Conservation (phyloP, 92 coral and sea anemone genomes). For the Blastomussa wellsi region DNA sequence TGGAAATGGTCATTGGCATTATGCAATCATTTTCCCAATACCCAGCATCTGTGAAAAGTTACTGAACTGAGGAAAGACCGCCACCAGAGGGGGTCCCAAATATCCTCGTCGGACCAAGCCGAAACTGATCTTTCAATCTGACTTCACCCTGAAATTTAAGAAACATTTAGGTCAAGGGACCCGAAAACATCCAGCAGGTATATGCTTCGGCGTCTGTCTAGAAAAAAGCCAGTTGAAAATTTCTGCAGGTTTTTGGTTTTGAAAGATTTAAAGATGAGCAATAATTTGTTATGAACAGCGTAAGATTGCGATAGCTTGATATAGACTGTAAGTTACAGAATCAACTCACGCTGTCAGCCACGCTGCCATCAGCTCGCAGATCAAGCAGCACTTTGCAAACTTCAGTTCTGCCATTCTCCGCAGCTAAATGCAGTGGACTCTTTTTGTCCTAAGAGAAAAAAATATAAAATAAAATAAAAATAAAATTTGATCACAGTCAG, state of each 20-base stretch:
- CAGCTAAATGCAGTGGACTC: constrained; percentile 87
- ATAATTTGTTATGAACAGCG: background rate
- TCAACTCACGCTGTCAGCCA: constrained; percentile 72
- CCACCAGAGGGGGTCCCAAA: too few species aligned
- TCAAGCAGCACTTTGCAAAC: constrained; percentile 81
- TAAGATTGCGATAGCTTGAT: background rate
- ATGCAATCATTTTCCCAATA: too few species aligned
- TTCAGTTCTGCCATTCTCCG: constrained; percentile 73
- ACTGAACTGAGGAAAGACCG: too few species aligned
- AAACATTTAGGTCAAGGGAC: too few species aligned
- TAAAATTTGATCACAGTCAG: too few species aligned
- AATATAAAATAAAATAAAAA: too few species aligned
- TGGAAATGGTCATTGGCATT: background rate
- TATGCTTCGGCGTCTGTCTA: too few species aligned
- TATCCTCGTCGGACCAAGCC: too few species aligned
- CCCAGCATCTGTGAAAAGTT: too few species aligned
- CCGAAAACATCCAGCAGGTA: too few species aligned
- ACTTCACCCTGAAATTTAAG: too few species aligned
- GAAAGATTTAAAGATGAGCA: background rate
- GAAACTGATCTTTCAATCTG: too few species aligned
- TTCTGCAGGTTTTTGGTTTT: background rate
- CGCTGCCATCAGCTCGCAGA: constrained; percentile 73
- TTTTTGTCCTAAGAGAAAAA: constrained; percentile 68
- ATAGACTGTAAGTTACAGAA: background rate
- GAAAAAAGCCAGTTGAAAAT: background rate